These are phyloP conservation scores for Felis catus DNA, from an alignment of 2,113 vertebrate species.

Conservation along the genomic window F.catus_Fca126_mat1.0 CM031424.1:66234001-66234500, in stretches of 20 bases:
- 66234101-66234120: no score
- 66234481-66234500: neutral
- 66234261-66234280: neutral
- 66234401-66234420: neutral
- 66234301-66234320: neutral
- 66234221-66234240: neutral
- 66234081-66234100: no score
- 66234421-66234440: neutral
- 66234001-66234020: no score
- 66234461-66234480: neutral
- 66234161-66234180: neutral
- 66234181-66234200: neutral
- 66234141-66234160: neutral
- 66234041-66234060: neutral
- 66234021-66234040: no score
- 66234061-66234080: neutral
- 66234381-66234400: neutral
- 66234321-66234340: neutral
- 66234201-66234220: neutral
- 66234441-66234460: neutral
- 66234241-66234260: neutral
- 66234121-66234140: neutral
- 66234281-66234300: neutral
- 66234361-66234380: neutral
- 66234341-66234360: neutral